Percentiles rank a stretch among this genome's conserved stretches.
Evolutionary conservation across 1,140 invertebrate genomes (phyloP).

Genomic region (Homarus americanus): DNA sequence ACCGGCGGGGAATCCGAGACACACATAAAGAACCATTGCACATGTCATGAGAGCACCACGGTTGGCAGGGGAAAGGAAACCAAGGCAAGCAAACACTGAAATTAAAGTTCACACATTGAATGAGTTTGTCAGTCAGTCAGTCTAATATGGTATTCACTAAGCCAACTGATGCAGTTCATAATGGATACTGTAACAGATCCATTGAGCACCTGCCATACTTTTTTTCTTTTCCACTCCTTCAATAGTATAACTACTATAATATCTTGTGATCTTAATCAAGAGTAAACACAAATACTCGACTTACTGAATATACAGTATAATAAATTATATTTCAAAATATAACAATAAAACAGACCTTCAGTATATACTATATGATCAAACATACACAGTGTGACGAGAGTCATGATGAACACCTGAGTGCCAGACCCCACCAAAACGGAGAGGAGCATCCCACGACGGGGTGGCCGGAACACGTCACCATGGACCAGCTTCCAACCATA

Average conservation of each 20-base stretch:
- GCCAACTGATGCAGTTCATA: too few relatives aligned
- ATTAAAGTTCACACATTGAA: too few relatives aligned
- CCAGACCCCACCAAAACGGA: conserved; percentile 97
- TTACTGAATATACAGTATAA: too few relatives aligned
- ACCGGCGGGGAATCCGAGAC: conserved; percentile 96
- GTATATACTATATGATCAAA: not conserved
- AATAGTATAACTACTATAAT: too few relatives aligned
- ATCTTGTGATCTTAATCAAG: too few relatives aligned
- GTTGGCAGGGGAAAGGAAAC: conserved; percentile 98
- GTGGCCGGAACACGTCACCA: conserved; percentile 96
- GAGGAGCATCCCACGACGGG: conserved; percentile 97
- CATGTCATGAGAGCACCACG: conserved; percentile 99
- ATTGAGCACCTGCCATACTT: too few relatives aligned
- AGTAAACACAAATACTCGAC: too few relatives aligned
- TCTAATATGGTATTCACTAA: too few relatives aligned
- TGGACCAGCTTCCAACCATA: conserved; percentile 99
- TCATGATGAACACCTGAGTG: conserved; percentile 89
- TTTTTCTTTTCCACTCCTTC: too few relatives aligned
- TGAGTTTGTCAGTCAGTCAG: too few relatives aligned
- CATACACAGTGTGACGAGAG: conserved; percentile 80
- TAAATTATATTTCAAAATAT: not conserved
- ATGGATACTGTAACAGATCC: too few relatives aligned
- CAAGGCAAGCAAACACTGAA: conserved; percentile 95
- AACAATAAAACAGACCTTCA: not conserved
- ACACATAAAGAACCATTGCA: conserved; percentile 95